Evolutionary conservation across 2,113 vertebrate genomes (phyloP).

Genomic region (Sinocyclocheilus anshuiensis): DNA sequence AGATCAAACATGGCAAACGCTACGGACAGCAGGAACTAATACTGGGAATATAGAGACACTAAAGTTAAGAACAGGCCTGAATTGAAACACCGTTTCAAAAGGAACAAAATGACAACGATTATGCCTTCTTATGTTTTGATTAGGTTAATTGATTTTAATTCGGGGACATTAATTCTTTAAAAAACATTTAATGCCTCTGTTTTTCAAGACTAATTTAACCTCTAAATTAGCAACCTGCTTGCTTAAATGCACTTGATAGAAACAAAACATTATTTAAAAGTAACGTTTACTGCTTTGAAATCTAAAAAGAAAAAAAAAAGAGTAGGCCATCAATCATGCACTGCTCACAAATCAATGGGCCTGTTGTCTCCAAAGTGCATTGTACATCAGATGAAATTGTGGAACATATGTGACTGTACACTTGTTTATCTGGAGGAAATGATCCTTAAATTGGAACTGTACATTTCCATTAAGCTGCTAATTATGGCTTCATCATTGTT

Average conservation of each 20-base stretch:
- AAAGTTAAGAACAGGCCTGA: not conserved
- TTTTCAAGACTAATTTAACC: conserved; percentile 15
- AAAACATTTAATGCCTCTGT: not conserved
- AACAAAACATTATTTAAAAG: conserved; percentile 34
- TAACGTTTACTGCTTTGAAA: not conserved
- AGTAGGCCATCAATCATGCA: not conserved
- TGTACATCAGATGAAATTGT: not conserved
- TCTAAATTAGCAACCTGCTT: conserved; percentile 25
- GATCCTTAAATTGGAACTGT: conserved; percentile 13
- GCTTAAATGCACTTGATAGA: conserved; percentile 21
- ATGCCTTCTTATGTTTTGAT: conserved; percentile 6
- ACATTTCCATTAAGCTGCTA: conserved; percentile 7
- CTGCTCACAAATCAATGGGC: not conserved
- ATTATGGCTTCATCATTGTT: conserved; percentile 6
- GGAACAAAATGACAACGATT: conserved; percentile 13
- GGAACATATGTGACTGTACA: not conserved
- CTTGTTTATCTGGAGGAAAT: conserved; percentile 27
- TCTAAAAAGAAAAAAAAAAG: not conserved
- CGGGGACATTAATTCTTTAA: not conserved
- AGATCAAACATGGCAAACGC: conserved; percentile 22
- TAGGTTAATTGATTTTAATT: conserved; percentile 37
- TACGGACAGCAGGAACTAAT: not conserved
- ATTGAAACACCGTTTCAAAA: not conserved
- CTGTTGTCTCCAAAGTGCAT: not conserved
- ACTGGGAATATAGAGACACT: not conserved